Percentiles rank a stretch among this genome's conserved stretches.
Evolutionary conservation across 2,888 invertebrate genomes (phyloP).

Genomic region (Microctonus aethiopoides): DNA sequence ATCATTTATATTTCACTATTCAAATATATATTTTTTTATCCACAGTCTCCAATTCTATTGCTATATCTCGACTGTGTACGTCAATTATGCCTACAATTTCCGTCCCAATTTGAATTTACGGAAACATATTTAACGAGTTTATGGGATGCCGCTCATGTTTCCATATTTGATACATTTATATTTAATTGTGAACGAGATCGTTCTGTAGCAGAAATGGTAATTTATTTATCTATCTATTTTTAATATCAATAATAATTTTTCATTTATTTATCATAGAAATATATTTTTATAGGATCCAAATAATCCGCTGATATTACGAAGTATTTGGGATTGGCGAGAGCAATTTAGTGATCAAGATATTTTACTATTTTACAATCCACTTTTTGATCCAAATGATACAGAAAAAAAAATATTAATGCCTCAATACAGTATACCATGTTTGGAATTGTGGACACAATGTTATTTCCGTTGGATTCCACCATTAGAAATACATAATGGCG

Average conservation of each 20-base stretch:
- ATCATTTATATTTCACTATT: neutral
- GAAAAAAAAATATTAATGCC: slow-evolving; percentile 65
- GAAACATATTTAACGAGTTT: slow-evolving; percentile 92
- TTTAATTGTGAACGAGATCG: slow-evolving; percentile 88
- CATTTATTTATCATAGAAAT: slow-evolving; percentile 79
- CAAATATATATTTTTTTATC: slow-evolving; percentile 49
- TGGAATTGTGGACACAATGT: slow-evolving; percentile 88
- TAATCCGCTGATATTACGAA: slow-evolving; percentile 74
- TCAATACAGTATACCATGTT: slow-evolving; percentile 69
- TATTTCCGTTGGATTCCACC: slow-evolving; percentile 91
- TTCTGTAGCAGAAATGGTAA: slow-evolving; percentile 75
- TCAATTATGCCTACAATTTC: slow-evolving; percentile 91
- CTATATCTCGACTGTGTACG: slow-evolving; percentile 94
- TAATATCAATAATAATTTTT: slow-evolving; percentile 89
- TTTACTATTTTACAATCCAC: slow-evolving; percentile 85
- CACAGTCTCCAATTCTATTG: slow-evolving; percentile 85
- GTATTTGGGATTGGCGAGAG: slow-evolving; percentile 92
- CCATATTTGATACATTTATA: slow-evolving; percentile 92
- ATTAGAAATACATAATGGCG: slow-evolving; percentile 81
- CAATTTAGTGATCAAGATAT: slow-evolving; percentile 87
- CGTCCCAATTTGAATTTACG: slow-evolving; percentile 89
- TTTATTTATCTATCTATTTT: slow-evolving; percentile 75
- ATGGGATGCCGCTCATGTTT: slow-evolving; percentile 90
- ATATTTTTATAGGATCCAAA: slow-evolving; percentile 62
- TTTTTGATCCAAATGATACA: slow-evolving; percentile 69